Percentiles rank a stretch among this genome's conserved stretches.
These are phyloP conservation scores for Hemitrygon akajei DNA, from an alignment of 2,797 vertebrate genomes.

Conservation along the genomic window DNA sequence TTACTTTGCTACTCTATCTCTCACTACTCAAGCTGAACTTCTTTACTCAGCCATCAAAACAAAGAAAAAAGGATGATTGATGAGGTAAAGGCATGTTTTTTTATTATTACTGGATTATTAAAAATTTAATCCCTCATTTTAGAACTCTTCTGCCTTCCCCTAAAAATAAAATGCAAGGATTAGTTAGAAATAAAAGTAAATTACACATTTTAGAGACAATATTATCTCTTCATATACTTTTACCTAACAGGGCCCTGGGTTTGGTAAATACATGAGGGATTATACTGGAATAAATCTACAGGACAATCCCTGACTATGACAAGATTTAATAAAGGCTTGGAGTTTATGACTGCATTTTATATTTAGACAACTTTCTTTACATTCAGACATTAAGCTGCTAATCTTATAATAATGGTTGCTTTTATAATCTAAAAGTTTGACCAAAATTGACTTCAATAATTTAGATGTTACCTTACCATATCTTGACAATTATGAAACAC, in stretches of 20 bases:
- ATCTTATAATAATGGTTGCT: neutral
- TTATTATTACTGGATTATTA: neutral
- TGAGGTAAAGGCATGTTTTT: neutral
- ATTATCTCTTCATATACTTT: neutral
- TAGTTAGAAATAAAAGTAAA: neutral
- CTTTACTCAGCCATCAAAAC: neutral
- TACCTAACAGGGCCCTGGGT: neutral
- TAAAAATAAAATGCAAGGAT: conserved; percentile 10
- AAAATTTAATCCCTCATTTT: neutral
- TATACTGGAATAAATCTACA: neutral
- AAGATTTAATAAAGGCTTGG: neutral
- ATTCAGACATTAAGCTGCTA: neutral
- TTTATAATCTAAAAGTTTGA: neutral
- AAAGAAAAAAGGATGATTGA: neutral
- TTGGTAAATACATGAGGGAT: neutral
- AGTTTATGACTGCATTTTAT: neutral
- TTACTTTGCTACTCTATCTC: neutral
- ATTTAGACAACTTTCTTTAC: neutral
- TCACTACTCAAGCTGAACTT: neutral
- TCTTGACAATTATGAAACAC: neutral
- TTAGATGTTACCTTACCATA: neutral
- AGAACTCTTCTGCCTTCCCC: neutral
- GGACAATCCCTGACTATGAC: neutral
- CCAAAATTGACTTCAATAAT: neutral
- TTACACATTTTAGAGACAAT: neutral